Evolutionary conservation across 2,797 vertebrate species (phyloP).

Genomic region (Pteropus rufus): DNA sequence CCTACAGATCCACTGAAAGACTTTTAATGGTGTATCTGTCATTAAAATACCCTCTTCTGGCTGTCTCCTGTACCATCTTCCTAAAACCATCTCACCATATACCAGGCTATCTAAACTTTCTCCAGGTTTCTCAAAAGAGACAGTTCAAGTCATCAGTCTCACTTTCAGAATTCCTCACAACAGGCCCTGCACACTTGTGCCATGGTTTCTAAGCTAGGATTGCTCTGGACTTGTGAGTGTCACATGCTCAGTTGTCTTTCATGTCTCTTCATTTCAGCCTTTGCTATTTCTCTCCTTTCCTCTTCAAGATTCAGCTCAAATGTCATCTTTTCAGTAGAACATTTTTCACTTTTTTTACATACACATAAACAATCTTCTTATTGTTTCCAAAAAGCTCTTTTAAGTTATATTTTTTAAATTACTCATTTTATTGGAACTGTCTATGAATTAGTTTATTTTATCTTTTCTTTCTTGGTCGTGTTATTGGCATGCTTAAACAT

Average conservation of each 20-base stretch:
- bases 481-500: neutral
- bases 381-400: neutral
- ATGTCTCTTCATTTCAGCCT: neutral
- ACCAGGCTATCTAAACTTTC: neutral
- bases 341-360: neutral
- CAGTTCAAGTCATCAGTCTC: neutral
- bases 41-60: neutral
- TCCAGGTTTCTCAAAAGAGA: neutral
- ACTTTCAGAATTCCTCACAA: neutral
- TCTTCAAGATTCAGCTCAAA: neutral
- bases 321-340: neutral
- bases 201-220: too few species aligned
- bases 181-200: neutral
- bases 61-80: neutral
- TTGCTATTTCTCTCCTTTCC: neutral
- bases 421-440: neutral
- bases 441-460: neutral
- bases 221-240: neutral
- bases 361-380: neutral
- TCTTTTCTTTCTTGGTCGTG: neutral
- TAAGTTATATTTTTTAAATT: neutral
- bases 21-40: neutral
- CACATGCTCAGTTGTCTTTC: neutral
- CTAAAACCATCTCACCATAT: neutral
- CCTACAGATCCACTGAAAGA: rapidly evolving